phyloP scores from a whole-genome alignment of 2,113 vertebrate genomes.

The Charina bottae region DNA sequence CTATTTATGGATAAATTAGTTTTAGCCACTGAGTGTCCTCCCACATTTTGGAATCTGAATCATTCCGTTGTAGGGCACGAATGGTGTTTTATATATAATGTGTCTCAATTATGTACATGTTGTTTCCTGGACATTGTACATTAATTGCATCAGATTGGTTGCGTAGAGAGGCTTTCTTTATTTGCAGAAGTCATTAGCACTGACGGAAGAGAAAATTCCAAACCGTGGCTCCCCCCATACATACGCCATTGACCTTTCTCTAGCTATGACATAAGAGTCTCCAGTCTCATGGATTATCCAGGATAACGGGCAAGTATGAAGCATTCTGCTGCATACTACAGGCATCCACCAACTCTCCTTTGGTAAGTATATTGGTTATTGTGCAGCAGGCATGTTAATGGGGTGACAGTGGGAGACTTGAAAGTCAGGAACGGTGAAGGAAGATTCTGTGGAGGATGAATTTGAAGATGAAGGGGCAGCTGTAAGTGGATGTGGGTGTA shows the following conservation, averaged over 20 bases:
- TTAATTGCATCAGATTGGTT: slow-evolving; percentile 14
- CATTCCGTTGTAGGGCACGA: not conserved
- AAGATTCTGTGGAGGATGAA: not conserved
- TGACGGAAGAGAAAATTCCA: slow-evolving; percentile 19
- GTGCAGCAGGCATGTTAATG: no score
- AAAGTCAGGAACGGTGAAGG: not conserved
- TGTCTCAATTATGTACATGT: not conserved
- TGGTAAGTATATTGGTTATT: not conserved
- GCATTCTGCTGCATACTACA: not conserved
- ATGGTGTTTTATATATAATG: not conserved
- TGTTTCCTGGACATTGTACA: not conserved
- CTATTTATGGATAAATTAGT: not conserved
- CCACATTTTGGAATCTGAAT: not conserved
- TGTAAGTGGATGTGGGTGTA: not conserved
- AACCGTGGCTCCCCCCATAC: not conserved
- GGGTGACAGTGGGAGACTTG: not conserved
- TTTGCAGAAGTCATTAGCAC: slow-evolving; percentile 28
- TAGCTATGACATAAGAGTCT: not conserved
- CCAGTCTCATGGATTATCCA: not conserved
- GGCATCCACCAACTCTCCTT: not conserved
- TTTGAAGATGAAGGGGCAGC: not conserved
- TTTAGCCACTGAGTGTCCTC: not conserved
- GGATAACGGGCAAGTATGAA: not conserved
- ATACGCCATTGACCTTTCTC: not conserved
- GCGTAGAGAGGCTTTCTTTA: slow-evolving; percentile 31